These are phyloP conservation scores for Atlantisia rogersi DNA, from an alignment of 2,113 vertebrate genomes.

Conservation along the genomic window DNA sequence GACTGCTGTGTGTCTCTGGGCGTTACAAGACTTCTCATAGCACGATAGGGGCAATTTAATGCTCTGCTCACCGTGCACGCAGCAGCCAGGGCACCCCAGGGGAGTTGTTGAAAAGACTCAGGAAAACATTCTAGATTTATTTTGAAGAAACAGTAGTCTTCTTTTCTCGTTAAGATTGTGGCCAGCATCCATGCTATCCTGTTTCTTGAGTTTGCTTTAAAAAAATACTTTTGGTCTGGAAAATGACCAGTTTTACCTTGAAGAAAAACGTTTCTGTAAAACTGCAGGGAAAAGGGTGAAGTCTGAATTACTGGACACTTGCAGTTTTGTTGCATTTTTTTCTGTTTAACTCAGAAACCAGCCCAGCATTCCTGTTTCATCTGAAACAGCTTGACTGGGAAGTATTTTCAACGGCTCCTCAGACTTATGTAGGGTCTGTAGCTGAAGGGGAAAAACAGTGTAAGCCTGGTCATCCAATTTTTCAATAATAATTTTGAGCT, in stretches of 20 bases:
- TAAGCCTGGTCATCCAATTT: background rate
- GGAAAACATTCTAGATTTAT: background rate
- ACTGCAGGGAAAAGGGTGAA: background rate
- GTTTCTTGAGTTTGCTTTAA: conserved; percentile 17
- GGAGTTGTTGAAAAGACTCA: background rate
- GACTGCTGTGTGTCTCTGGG: background rate
- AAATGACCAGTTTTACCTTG: background rate
- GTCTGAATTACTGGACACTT: background rate
- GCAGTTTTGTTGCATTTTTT: background rate
- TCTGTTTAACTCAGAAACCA: background rate
- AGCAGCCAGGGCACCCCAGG: background rate
- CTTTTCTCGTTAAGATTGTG: background rate
- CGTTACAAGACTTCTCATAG: background rate
- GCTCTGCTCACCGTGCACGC: background rate
- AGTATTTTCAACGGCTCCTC: background rate
- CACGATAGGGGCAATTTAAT: background rate
- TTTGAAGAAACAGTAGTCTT: background rate
- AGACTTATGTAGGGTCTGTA: background rate
- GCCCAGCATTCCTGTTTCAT: background rate
- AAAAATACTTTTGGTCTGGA: conserved; percentile 37
- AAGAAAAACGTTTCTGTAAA: background rate
- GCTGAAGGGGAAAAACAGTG: background rate
- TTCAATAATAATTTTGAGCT: background rate
- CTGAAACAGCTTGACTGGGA: background rate
- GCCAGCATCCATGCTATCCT: background rate